Percentiles rank a stretch among this genome's conserved stretches.
Conservation (phyloP, 2,888 invertebrate genomes). For the Eledone cirrhosa region DNA sequence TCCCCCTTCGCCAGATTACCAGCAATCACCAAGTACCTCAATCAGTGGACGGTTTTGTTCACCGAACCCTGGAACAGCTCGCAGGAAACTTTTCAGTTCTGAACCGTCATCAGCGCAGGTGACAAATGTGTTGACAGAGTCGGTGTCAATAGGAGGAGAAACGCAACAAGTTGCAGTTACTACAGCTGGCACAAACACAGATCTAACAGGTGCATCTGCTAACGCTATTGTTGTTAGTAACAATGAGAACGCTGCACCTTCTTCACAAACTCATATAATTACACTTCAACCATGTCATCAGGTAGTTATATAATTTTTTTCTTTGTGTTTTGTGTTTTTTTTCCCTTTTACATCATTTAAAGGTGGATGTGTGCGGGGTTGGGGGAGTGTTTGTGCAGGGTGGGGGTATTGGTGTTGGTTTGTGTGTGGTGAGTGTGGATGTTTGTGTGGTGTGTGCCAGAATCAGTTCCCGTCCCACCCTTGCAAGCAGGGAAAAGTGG, state of each 20-base stretch:
- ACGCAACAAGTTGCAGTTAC: slow-evolving; percentile 1
- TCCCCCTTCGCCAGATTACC: slow-evolving; percentile 38
- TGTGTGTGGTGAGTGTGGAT: too few species aligned
- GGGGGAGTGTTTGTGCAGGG: too few species aligned
- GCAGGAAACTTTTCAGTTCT: slow-evolving; percentile 63
- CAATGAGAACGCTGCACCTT: slow-evolving; percentile 16
- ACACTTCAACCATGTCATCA: slow-evolving; percentile 60
- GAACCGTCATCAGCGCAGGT: slow-evolving; percentile 21
- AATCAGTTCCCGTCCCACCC: too few species aligned
- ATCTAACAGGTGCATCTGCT: slow-evolving; percentile 9
- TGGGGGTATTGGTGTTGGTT: not conserved
- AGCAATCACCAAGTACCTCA: slow-evolving; percentile 59
- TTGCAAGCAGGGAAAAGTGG: too few species aligned
- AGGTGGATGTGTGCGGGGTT: not conserved
- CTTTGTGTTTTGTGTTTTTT: not conserved
- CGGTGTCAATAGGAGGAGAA: slow-evolving; percentile 24
- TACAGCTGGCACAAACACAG: not conserved
- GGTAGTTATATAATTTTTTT: slow-evolving; percentile 40
- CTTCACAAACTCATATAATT: slow-evolving; percentile 46
- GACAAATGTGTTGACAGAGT: slow-evolving; percentile 19
- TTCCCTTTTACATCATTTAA: not conserved
- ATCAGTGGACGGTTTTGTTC: slow-evolving; percentile 62
- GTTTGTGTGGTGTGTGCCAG: too few species aligned
- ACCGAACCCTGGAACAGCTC: slow-evolving; percentile 63
- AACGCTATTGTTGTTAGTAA: slow-evolving; percentile 3